phyloP scores from a whole-genome alignment of 2,888 invertebrate species.

The Leucozona laternaria region DNA sequence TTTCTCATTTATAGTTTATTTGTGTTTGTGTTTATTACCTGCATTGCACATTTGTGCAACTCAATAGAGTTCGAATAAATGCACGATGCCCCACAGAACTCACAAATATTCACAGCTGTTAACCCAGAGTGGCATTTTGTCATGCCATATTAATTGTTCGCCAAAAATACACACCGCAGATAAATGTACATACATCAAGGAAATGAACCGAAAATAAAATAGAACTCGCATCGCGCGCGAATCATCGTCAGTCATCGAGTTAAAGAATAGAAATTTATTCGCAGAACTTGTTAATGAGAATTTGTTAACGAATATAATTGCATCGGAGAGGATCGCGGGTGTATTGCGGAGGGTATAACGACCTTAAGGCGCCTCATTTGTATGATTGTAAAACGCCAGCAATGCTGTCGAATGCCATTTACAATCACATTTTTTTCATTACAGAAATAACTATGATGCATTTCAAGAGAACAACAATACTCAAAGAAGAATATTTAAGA shows the following conservation, averaged over 20 bases:
- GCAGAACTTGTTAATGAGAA: conserved; percentile 62
- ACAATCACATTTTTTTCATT: conserved; percentile 17
- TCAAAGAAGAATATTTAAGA: background rate
- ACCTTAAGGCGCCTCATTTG: conserved; percentile 58
- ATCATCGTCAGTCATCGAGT: conserved; percentile 58
- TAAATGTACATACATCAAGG: conserved; percentile 41
- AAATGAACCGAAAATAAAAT: conserved; percentile 64
- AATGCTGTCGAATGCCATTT: conserved; percentile 44
- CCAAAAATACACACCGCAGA: conserved; percentile 26
- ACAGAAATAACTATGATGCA: conserved; percentile 4
- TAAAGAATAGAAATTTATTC: conserved; percentile 64
- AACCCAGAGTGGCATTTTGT: conserved; percentile 45
- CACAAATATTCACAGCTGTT: conserved; percentile 51
- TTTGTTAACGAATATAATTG: conserved; percentile 23
- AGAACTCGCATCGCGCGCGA: conserved; percentile 43
- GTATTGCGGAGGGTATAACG: conserved; percentile 34
- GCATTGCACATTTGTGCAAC: conserved; percentile 2
- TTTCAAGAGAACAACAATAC: background rate
- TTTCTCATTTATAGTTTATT: background rate
- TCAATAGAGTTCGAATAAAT: conserved; percentile 7
- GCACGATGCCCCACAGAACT: background rate
- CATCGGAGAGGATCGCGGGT: conserved; percentile 19
- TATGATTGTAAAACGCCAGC: conserved; percentile 17
- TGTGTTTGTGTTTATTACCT: background rate
- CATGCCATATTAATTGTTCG: conserved; percentile 54